Evolutionary conservation across 1,140 invertebrate species (phyloP).

Genomic region (Nixonia krombeini): DNA sequence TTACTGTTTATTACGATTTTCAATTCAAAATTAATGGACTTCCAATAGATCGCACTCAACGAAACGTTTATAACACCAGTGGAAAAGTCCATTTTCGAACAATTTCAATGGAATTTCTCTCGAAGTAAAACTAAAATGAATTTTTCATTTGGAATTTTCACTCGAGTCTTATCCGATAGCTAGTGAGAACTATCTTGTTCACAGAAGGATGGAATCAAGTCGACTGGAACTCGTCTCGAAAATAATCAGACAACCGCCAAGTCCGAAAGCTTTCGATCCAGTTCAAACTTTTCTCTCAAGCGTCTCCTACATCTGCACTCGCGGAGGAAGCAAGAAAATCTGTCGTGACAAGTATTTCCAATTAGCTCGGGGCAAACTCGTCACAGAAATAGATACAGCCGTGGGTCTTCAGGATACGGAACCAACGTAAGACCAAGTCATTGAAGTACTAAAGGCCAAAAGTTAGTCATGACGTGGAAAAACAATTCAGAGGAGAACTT

Average conservation of each 20-base stretch:
- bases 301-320: slow-evolving; percentile 28
- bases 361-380: slow-evolving; percentile 49
- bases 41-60: no score
- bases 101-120: no score
- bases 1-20: no score
- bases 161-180: slow-evolving; percentile 17
- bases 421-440: slow-evolving; percentile 21
- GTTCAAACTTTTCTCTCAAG: slow-evolving; percentile 48
- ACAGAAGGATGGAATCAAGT: slow-evolving; percentile 35
- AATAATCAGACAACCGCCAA: slow-evolving; percentile 45
- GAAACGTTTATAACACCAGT: no score
- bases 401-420: background rate
- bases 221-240: slow-evolving; percentile 31
- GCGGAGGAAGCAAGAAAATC: slow-evolving; percentile 36
- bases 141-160: slow-evolving; percentile 8
- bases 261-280: slow-evolving; percentile 40
- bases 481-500: background rate
- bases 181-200: slow-evolving; percentile 31
- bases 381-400: slow-evolving; percentile 44
- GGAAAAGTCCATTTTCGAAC: no score
- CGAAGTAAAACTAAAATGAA: no score
- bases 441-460: slow-evolving; percentile 11
- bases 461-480: slow-evolving; percentile 10
- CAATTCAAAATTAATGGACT: no score
- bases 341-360: slow-evolving; percentile 58